phyloP scores from a whole-genome alignment of 2,113 vertebrate species.

The Phaethornis superciliosus region DNA sequence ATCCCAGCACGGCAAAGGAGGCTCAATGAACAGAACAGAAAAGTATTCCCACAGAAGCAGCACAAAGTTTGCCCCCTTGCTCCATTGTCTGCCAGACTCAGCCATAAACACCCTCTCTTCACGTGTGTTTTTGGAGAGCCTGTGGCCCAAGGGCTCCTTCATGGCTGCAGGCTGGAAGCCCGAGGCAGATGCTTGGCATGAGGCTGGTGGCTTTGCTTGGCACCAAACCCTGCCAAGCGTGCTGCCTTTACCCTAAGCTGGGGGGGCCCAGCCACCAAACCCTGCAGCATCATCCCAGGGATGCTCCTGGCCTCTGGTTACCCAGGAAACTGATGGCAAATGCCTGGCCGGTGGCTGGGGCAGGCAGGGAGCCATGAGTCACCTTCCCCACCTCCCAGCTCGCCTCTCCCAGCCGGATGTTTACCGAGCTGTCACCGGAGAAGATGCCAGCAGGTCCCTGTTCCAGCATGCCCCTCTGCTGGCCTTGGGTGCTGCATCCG shows the following conservation, averaged over 20 bases:
- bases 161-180: not conserved
- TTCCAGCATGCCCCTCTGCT: not conserved
- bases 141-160: too few species aligned
- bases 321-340: slow-evolving; percentile 10
- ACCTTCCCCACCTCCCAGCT: not conserved
- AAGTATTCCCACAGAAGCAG: not conserved
- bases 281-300: not conserved
- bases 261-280: not conserved
- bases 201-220: not conserved
- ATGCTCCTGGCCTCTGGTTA: not conserved
- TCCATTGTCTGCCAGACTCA: fast-evolving
- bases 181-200: fast-evolving
- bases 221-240: not conserved
- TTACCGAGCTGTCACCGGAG: not conserved
- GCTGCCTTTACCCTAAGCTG: not conserved
- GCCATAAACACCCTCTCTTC: fast-evolving
- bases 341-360: not conserved
- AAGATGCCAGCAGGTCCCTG: not conserved
- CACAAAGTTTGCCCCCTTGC: not conserved
- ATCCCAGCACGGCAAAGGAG: not conserved
- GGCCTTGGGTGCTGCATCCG: not conserved
- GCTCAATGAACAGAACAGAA: not conserved
- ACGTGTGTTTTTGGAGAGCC: not conserved
- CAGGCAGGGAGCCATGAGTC: not conserved
- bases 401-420: not conserved